Evolutionary conservation across 1,140 invertebrate species (phyloP), one percentile per base, ranked within the genome.

Genomic region (Hylaeus anthracinus): DNA sequence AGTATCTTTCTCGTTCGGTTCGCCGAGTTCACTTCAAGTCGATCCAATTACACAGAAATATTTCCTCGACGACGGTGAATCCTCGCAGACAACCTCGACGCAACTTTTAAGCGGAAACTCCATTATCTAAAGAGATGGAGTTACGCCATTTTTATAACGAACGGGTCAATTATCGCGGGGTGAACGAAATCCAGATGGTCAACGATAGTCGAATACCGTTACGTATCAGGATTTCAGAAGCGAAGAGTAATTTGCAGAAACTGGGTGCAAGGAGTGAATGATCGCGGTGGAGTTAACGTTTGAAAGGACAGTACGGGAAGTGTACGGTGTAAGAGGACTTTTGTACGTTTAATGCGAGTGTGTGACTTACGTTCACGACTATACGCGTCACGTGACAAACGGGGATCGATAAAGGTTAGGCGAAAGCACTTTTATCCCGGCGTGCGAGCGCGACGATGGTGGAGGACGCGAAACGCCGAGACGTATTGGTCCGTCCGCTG

Each of bases 181-280:
- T 26, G 26, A 26, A 26, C 26, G 1, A 48, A 6, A 2, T 5
- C 8, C 70, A 75, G 67, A 66, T 43, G 67, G 81, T 79, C 83
- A 65, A 71, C 74, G 78, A 48, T 84, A 88, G 78, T 79, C 85
- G 85, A 85, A 3, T 56, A 74, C 66, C 83, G 87, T 90, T 88
- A 88, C 61, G 80, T 87, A 93, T 90, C 90, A 90, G 92, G 92
- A 73, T 77, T 75, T 88, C 90, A 93, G 92, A 84, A 91, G 82
- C 77, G 81, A 85, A 73, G 80, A 91, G 88, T 88, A 91, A 92
- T 93, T 91, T 92, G 83, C 88, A 90, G 90, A 92, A 92, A 91
- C 86, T 74, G 82, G 74, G 88, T 93, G 91, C 90, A 92, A 92
- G 92, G 92, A 93, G 91, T 90, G 89, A 92, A 93, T 92, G 85